These are phyloP conservation scores for Gymnorhina tibicen DNA, from an alignment of 2,113 vertebrate species.

Conservation along the genomic window DNA sequence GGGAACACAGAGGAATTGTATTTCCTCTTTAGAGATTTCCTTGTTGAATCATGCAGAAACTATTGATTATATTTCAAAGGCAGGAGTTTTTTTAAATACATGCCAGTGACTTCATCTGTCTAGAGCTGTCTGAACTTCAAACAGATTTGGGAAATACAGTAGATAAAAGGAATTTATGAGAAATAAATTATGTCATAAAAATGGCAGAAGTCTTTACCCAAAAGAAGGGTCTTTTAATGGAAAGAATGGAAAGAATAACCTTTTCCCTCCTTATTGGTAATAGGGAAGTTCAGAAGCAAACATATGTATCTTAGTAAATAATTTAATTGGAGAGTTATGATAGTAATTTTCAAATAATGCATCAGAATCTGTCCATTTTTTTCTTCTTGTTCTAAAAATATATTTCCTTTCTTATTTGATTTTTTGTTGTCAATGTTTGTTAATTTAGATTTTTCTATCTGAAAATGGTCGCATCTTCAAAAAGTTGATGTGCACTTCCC, in stretches of 20 bases:
- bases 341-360: background rate
- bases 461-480: background rate
- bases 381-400: constrained; percentile 13
- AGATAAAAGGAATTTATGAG: constrained; percentile 21
- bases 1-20: background rate
- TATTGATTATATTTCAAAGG: constrained; percentile 62
- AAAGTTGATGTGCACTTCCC: background rate
- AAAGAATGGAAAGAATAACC: background rate
- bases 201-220: background rate
- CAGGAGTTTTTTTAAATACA: background rate
- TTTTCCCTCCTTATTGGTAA: background rate
- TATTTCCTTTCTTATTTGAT: constrained; percentile 14
- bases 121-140: constrained; percentile 43
- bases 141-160: constrained; percentile 9
- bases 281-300: background rate
- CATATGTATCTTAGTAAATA: background rate
- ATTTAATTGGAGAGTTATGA: background rate
- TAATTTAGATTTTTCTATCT: constrained; percentile 25
- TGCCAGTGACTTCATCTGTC: constrained; percentile 29
- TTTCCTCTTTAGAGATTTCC: constrained; percentile 5
- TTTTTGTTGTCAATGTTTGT: background rate
- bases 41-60: constrained; percentile 51
- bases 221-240: background rate
- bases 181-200: constrained; percentile 32
- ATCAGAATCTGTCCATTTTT: background rate